Base-by-base conservation (phyloP, 1,140 invertebrate genomes). In the Laodelphax striatellus region DNA sequence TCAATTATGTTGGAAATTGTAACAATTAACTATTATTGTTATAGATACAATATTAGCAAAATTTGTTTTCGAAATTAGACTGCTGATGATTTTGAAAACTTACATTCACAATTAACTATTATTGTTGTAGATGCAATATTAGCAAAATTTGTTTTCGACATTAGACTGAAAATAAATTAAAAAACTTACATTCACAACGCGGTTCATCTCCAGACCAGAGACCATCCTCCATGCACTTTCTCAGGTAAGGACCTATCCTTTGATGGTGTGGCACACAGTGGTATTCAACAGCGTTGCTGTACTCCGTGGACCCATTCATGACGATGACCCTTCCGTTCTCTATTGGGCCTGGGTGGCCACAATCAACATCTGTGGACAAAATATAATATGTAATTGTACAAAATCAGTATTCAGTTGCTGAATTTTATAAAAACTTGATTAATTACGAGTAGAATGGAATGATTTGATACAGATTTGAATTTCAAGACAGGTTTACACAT, bases 301-400 rank as follows among this genome's bases (percentile, higher is more conserved):
- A 94, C 5, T 82, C 77, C 0, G 87, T 92, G 0, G 87, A 86
- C 21, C 85, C 84, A 66, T 95, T 94, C 42, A 90, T 82, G 9
- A 92, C 81, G 65, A 92, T 92, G 1, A 92, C 84, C 62, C 90
- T 78, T 0, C 90, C 91, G 70, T 94, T 93, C 54, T 90, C 85
- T 52, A 92, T 87, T 4, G 78, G 72, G 21, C 80, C 78, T 0
- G 91, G 91, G 58, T 85, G 79, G 50, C 84, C 85, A 69, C 92
- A 94, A 65, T 92, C 87, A 16, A 94, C 83, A 63, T 84, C 90
- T 92, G 70, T 76, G 61, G n/a, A n/a, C n/a, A n/a, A n/a, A n/a
- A n/a, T n/a, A n/a, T n/a, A n/a, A n/a, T n/a, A n/a, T n/a, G n/a
- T n/a, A n/a, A n/a, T n/a, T n/a, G n/a, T n/a, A n/a, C n/a, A n/a